Evolutionary conservation across 2,113 vertebrate genomes (phyloP).

Genomic region (Phoenicopterus ruber): DNA sequence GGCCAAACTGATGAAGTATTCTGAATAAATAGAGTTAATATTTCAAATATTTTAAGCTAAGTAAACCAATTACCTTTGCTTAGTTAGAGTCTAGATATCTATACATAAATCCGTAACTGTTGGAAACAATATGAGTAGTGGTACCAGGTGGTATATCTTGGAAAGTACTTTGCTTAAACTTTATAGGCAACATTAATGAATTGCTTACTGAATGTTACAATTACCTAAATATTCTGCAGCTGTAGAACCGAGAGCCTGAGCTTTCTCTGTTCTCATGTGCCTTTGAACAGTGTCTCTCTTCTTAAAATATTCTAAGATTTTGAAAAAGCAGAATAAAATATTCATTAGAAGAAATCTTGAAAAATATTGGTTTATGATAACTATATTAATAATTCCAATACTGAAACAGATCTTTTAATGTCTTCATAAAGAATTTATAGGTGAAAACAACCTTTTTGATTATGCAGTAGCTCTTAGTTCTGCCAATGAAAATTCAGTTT

Average conservation of each 20-base stretch:
- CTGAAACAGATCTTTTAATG: not conserved
- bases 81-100: not conserved
- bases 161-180: not conserved
- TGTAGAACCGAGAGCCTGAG: not conserved
- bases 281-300: not conserved
- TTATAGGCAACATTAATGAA: not conserved
- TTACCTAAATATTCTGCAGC: not conserved
- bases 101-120: not conserved
- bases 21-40: not conserved
- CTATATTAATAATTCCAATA: not conserved
- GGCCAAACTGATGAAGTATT: not conserved
- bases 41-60: not conserved
- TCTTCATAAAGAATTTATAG: slow-evolving; percentile 37
- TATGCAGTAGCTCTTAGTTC: not conserved
- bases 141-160: not conserved
- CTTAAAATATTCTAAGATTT: not conserved
- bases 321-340: slow-evolving; percentile 16
- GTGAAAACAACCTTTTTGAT: not conserved
- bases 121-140: not conserved
- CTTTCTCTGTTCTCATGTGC: not conserved
- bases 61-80: not conserved
- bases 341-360: not conserved
- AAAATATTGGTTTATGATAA: slow-evolving; percentile 13
- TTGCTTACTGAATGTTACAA: not conserved
- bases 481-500: not conserved